Percentiles rank a stretch among this genome's conserved stretches.
Evolutionary conservation across 1,140 invertebrate species (phyloP).

Genomic region (Rhopalosiphum maidis): DNA sequence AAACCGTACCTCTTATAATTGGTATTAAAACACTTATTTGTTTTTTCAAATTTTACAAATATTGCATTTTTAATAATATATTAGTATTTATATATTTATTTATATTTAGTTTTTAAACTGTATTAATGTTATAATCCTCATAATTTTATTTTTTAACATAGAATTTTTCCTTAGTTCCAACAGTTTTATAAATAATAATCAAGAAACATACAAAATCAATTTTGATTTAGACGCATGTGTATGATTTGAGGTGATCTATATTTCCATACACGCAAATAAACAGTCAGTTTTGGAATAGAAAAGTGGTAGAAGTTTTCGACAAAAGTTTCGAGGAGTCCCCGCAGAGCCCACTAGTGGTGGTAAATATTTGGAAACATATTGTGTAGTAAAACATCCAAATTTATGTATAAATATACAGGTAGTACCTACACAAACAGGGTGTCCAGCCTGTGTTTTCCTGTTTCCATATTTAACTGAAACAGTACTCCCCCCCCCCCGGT

Average conservation of each 20-base stretch:
- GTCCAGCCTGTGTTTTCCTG: background rate
- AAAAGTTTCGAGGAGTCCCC: background rate
- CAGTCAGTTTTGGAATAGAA: background rate
- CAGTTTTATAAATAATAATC: background rate
- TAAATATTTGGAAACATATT: background rate
- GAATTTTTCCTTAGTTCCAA: background rate
- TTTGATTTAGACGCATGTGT: background rate
- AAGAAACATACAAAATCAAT: rapidly evolving
- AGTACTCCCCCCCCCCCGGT: background rate
- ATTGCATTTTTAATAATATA: background rate
- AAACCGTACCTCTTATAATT: background rate
- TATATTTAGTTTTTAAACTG: too few relatives aligned
- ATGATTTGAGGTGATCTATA: background rate
- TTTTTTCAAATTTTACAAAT: background rate
- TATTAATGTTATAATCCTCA: background rate
- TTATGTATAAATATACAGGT: background rate
- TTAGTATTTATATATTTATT: too few relatives aligned
- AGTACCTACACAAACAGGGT: background rate
- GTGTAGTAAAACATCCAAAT: background rate
- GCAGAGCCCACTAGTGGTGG: background rate
- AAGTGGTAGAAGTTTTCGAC: background rate
- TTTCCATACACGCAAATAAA: background rate
- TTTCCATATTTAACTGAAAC: background rate
- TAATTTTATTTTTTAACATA: background rate
- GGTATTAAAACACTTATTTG: background rate